Evolutionary conservation across 2,797 vertebrate genomes (phyloP), one percentile per base, ranked within the genome.

Genomic region (Liasis olivaceus): DNA sequence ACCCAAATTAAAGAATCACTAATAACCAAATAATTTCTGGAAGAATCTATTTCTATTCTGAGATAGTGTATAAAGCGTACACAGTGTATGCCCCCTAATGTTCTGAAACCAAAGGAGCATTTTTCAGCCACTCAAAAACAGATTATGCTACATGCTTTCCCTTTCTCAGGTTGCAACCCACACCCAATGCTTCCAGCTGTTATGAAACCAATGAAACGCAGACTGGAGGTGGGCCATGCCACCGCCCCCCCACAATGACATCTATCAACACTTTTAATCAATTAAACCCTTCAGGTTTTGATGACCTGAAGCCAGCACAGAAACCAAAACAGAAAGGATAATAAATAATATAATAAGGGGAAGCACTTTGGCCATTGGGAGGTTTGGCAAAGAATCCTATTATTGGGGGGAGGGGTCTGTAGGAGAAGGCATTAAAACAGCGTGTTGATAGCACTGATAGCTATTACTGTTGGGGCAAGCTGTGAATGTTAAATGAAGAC

Each of bases 371-470:
- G 89, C 51, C 28, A 47, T 59, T 47, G 36, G 51, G 31, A 88
- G 20, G 20, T 66, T 26, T 59, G 62, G 89, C 89, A 87, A 36
- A 24, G 64, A 56, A 47, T 87, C 14, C 72, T 66, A 9, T 36
- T 56, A 24, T 47, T 81, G 12, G 24, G 36, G 9, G 9, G 36
- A 3, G 36, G 1, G 0, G 20, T 64, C 22, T 62, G 59, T 36
- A 72, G 24, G 90, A 87, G 85, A 81, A 36, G 28, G 77, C 90
- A 85, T 59, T 89, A 62, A 93, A 93, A 91, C 62, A 91, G 54
- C 62, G 72, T 14, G 42, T 63, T 87, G 81, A 90, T 81, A 66
- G n/a, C 85, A 90, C 87, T 87, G 77, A 47, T 69, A 58, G 66
- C 54, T 90, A 81, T 90, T 87, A 81, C 59, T 93, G 56, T 64